Conservation (phyloP, 1,140 invertebrate species). For the Lysiphlebus fabarum region DNA sequence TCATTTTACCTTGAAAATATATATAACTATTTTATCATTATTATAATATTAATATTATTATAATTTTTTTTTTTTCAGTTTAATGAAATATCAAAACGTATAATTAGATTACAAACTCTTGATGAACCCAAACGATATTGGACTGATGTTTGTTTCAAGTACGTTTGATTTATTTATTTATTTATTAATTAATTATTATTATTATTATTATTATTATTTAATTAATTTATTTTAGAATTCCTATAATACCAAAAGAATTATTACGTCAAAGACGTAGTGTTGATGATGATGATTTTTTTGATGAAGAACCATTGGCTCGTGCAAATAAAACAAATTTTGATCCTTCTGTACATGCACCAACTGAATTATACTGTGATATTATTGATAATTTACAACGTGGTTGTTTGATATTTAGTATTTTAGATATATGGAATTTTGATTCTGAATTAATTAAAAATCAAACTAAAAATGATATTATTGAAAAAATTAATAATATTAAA, state of each 20-base stretch:
- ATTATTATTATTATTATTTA: conserved; percentile 4
- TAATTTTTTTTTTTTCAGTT: conserved; percentile 35
- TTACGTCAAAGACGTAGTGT: conserved; percentile 33
- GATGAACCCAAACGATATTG: conserved; percentile 49
- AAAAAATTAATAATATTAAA: conserved; percentile 60
- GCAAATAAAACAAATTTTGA: conserved; percentile 48
- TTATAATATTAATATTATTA: background rate
- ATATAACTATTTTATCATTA: too few relatives aligned
- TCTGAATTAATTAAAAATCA: conserved; percentile 54
- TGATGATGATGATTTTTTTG: conserved; percentile 42
- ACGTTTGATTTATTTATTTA: conserved; percentile 35
- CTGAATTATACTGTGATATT: conserved; percentile 60
- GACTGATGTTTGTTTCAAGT: conserved; percentile 67
- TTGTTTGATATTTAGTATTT: conserved; percentile 65
- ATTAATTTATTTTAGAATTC: conserved; percentile 38
- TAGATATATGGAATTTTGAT: conserved; percentile 71
- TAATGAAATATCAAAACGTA: conserved; percentile 46
- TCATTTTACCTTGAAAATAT: background rate
- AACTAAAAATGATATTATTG: conserved; percentile 63
- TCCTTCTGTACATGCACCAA: conserved; percentile 55
- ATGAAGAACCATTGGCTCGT: conserved; percentile 34
- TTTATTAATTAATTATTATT: too few relatives aligned
- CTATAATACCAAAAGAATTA: conserved; percentile 36
- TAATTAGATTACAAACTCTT: conserved; percentile 32
- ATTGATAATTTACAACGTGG: conserved; percentile 57